phyloP scores from a whole-genome alignment of 2,797 vertebrate genomes.

The Florisuga fusca region DNA sequence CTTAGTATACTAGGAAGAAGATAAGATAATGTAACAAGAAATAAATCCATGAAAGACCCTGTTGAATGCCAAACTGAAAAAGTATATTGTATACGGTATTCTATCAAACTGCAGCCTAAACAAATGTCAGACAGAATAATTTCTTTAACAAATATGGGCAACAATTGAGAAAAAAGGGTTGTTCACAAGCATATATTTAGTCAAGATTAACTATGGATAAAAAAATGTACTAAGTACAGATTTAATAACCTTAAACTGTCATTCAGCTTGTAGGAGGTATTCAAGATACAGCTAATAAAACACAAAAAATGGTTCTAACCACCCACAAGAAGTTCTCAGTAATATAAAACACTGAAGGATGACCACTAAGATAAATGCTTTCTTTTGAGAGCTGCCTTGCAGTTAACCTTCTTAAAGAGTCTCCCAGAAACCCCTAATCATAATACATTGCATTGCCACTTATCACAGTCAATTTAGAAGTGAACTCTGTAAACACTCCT shows the following conservation, averaged over 20 bases:
- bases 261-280: constrained; percentile 80
- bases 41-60: constrained; percentile 77
- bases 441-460: constrained; percentile 73
- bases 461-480: constrained; percentile 80
- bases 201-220: constrained; percentile 81
- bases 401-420: constrained; percentile 74
- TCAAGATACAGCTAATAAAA: constrained; percentile 82
- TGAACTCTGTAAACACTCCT: constrained; percentile 79
- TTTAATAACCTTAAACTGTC: constrained; percentile 82
- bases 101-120: constrained; percentile 84
- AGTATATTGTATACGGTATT: constrained; percentile 77
- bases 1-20: constrained; percentile 70
- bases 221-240: constrained; percentile 75
- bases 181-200: constrained; percentile 79
- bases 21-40: constrained; percentile 80
- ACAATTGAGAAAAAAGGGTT: constrained; percentile 77
- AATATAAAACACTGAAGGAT: constrained; percentile 72
- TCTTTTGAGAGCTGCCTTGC: constrained; percentile 72
- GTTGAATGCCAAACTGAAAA: constrained; percentile 77
- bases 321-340: constrained; percentile 62
- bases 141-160: constrained; percentile 85
- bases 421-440: constrained; percentile 65
- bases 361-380: constrained; percentile 77
- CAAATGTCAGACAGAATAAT: constrained; percentile 81
- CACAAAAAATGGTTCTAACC: constrained; percentile 75